Conservation (phyloP, 2,113 vertebrate genomes). For the Tyto alba region DNA sequence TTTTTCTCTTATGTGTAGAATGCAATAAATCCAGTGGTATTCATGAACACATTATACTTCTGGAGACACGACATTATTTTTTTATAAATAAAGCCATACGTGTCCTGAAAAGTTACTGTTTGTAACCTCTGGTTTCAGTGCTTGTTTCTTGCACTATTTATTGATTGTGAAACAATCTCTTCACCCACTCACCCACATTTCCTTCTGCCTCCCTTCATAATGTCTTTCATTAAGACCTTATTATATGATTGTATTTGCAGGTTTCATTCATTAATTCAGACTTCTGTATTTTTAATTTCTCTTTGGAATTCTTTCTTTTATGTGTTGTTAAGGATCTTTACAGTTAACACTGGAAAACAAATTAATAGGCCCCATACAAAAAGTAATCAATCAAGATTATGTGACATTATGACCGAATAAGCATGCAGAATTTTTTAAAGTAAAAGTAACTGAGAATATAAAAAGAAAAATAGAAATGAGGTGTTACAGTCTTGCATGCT, state of each 20-base stretch:
- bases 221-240: background rate
- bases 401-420: background rate
- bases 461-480: background rate
- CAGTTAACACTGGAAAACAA: background rate
- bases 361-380: background rate
- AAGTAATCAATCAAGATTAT: background rate
- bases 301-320: background rate
- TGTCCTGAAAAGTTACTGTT: background rate
- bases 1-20: slow-evolving; percentile 3
- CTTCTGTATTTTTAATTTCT: background rate
- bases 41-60: background rate
- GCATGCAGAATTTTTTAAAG: background rate
- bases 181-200: background rate
- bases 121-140: background rate
- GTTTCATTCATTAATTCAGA: background rate
- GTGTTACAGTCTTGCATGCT: background rate
- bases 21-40: background rate
- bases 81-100: slow-evolving; percentile 21
- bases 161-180: background rate
- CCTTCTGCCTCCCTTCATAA: background rate
- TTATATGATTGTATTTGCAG: background rate
- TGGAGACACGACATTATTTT: background rate
- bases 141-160: background rate
- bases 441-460: background rate
- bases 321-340: background rate